A percentile compares a stretch with the other conserved stretches of the same genome.
phyloP scores from a whole-genome alignment of 2,113 vertebrate genomes.

The Emydocephalus ijimae region DNA sequence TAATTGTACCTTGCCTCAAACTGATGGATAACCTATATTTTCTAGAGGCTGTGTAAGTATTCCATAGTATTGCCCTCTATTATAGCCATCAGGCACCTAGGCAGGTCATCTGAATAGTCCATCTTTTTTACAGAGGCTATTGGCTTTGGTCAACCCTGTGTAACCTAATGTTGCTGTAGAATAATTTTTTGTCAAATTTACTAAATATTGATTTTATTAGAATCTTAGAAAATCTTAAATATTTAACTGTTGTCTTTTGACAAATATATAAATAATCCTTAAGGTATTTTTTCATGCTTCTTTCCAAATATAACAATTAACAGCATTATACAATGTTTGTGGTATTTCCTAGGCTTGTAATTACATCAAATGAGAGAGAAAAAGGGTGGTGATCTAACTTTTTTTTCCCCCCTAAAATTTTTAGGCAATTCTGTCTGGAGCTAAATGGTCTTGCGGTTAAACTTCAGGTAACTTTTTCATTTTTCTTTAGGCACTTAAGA shows the following conservation, averaged over 20 bases:
- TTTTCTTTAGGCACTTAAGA: background rate
- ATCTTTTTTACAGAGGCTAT: background rate
- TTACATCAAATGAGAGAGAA: background rate
- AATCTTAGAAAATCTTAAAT: background rate
- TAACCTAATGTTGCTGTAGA: background rate
- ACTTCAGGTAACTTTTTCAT: slow-evolving; percentile 83
- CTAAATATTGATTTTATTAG: background rate
- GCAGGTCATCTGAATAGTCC: background rate
- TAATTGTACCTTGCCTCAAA: background rate
- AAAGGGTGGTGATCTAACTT: slow-evolving; percentile 32
- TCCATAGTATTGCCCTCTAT: background rate
- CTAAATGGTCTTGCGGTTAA: slow-evolving; percentile 98
- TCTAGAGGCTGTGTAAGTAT: background rate
- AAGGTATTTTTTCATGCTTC: background rate
- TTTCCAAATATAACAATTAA: background rate
- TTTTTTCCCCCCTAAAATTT: slow-evolving; percentile 52
- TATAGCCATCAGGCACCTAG: background rate
- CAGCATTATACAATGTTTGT: background rate
- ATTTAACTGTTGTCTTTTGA: background rate
- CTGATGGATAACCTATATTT: background rate
- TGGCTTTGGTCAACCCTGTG: background rate
- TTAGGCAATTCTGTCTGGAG: slow-evolving; percentile 96
- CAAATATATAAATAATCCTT: background rate
- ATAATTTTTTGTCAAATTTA: background rate
- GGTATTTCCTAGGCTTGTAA: background rate